Evolutionary conservation across 2,888 invertebrate genomes (phyloP), one percentile per base, ranked within the genome.

Genomic region (Polydrusus cervinus): DNA sequence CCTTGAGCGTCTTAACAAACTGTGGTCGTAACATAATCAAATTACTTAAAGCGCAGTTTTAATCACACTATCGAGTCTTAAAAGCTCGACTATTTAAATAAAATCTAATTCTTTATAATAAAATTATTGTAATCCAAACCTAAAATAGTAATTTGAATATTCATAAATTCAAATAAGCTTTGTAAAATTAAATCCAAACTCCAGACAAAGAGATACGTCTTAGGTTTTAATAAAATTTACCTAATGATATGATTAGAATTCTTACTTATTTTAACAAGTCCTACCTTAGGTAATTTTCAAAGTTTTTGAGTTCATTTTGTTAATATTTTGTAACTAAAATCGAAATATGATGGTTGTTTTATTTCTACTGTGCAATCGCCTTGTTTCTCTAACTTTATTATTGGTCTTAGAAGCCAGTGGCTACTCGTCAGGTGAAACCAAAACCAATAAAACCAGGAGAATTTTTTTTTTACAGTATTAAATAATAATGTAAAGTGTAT

Each of bases 91-190:
- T 45, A 16, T 47, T 13, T 16, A 16, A 47, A 47, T 16, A 47
- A 16, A 47, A 51, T 51, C 3, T 47, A 16, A 47, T 20, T 51
- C 20, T 49, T 51, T 34, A 1, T 34, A n/a, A 55, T 55, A 55
- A 34, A 55, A 34, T 3, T 25, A n/a, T 34, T 55, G 55, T 34
- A 55, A 55, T 55, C 34, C 14, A 11, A 34, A 34, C 34, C 30
- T 34, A 55, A 55, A 55, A 55, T 55, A 34, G 55, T 55, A 55
- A 55, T 55, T 55, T 55, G 34, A 55, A 55, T 55, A 55, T 55
- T 55, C 55, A 55, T 55, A 55, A 55, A 55, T 55, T 55, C 20
- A 34, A 55, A 55, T 55, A 55, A 55, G 55, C 34, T 14, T 14
- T 30, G 55, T 30, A 14, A 34, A 55, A 55, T 55, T 55, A 55